Base-by-base conservation (phyloP, 2,113 vertebrate species). In the Leucosticte australis region DNA sequence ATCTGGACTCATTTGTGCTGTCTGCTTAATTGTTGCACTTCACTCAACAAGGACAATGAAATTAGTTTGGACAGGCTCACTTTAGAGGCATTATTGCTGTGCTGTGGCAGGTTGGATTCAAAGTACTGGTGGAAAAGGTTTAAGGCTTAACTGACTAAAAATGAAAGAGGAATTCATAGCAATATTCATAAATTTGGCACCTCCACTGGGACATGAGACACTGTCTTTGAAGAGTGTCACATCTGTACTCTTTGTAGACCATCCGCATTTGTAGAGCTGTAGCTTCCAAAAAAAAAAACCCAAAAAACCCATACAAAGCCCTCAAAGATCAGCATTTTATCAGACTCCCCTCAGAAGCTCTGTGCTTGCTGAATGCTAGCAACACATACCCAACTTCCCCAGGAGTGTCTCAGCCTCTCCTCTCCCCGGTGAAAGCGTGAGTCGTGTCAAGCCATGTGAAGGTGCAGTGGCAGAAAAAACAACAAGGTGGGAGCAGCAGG, bases 21-120 rank as follows among this genome's bases (percentile, higher is more conserved):
- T 83, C 67, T 87, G 33, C 37, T 75, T 94, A 95, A 95, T 95
- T 94, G 75, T 63, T 95, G 78, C 67, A 95, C 87, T 96, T 94
- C 67, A 39, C 78, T 92, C 95, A 93, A 83, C 59, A 91, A 74
- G 55, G 59, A 90, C 75, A 90, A 93, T 86, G 55, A 92, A 94
- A 95, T 95, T 91, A 91, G 46, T 79, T 90, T 95, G 63, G 89
- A 95, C 90, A 90, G 71, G 59, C 75, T 91, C 67, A 74, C 78
- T 91, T 95, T 70, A 63, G 59, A 91, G 42, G 42, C 33, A 90
- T 85, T 94, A 80, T 49, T 19, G 22, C 41, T 70, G 39, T 83
- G 39, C 39, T 83, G 55, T 65, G 50, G 63, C 39, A 90, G 42
- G 50, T 80, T 83, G 55, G 35, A 35, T 80, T 90, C 56, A 67